Conservation (phyloP, 1,140 invertebrate species). For the Apis cerana region DNA sequence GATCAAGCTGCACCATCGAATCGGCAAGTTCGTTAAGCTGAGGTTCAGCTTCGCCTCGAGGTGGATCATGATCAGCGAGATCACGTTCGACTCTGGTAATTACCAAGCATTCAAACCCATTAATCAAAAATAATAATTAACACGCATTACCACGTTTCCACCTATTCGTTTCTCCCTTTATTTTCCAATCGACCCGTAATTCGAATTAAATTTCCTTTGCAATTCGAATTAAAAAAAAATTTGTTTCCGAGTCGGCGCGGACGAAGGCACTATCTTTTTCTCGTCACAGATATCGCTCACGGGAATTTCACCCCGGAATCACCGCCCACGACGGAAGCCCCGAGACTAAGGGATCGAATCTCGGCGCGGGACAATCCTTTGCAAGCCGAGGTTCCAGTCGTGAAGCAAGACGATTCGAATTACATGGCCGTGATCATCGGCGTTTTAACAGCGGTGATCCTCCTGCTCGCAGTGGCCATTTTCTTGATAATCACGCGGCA, state of each 20-base stretch:
- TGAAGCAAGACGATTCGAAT: constrained; percentile 81
- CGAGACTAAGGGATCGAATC: constrained; percentile 79
- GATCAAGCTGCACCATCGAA: constrained; percentile 84
- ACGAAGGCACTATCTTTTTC: not conserved
- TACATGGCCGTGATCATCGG: constrained; percentile 87
- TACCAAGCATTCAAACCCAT: not conserved
- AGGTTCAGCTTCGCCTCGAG: constrained; percentile 84
- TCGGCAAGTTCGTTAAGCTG: constrained; percentile 85
- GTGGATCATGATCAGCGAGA: constrained; percentile 88
- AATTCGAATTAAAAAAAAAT: not conserved
- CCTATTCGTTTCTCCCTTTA: no score
- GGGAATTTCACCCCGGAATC: constrained; percentile 80
- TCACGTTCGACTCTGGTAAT: constrained; percentile 84
- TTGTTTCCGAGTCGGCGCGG: not conserved
- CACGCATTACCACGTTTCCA: no score
- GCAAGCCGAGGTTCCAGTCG: constrained; percentile 77
- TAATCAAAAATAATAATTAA: not conserved
- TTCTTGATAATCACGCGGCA: constrained; percentile 84
- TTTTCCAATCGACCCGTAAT: no score
- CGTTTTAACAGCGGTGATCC: constrained; percentile 84
- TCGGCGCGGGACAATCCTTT: constrained; percentile 74
- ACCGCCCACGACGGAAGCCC: constrained; percentile 76
- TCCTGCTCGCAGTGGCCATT: constrained; percentile 83
- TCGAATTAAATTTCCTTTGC: not conserved
- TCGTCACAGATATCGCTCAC: constrained; percentile 78